Evolutionary conservation across 2,797 vertebrate species (phyloP).

Genomic region (Dryobates pubescens): DNA sequence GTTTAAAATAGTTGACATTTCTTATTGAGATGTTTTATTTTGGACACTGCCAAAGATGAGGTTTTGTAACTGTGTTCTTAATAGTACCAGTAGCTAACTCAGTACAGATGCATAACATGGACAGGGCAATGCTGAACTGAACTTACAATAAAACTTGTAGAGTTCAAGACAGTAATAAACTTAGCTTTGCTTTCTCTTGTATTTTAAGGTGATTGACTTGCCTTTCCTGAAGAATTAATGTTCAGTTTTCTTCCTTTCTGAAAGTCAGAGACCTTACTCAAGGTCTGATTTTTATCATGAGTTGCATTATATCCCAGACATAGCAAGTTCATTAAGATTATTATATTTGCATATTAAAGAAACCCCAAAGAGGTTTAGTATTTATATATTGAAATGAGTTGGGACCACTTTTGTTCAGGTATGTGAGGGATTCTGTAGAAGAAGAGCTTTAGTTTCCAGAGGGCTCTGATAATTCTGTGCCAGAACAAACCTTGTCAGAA

Average conservation of each 20-base stretch:
- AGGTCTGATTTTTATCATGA: fast-evolving
- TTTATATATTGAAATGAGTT: not conserved
- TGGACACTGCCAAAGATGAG: not conserved
- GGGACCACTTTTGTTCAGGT: not conserved
- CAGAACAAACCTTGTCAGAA: not conserved
- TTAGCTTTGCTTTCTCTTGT: not conserved
- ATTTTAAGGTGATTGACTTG: not conserved
- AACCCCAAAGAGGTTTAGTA: not conserved
- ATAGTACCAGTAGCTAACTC: not conserved
- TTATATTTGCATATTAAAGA: not conserved
- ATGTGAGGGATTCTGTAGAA: not conserved
- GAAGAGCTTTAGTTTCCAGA: not conserved
- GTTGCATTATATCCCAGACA: not conserved
- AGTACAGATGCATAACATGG: not conserved
- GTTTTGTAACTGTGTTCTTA: not conserved
- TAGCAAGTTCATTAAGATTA: not conserved
- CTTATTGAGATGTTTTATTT: not conserved
- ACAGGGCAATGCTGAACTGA: not conserved
- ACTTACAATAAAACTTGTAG: not conserved
- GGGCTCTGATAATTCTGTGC: not conserved
- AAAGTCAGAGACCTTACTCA: not conserved
- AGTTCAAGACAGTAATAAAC: not conserved
- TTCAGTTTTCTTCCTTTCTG: not conserved
- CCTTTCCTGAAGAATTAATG: not conserved
- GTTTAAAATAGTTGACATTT: not conserved